Conservation (phyloP, 2,113 vertebrate species). For the Pao palembangensis region DNA sequence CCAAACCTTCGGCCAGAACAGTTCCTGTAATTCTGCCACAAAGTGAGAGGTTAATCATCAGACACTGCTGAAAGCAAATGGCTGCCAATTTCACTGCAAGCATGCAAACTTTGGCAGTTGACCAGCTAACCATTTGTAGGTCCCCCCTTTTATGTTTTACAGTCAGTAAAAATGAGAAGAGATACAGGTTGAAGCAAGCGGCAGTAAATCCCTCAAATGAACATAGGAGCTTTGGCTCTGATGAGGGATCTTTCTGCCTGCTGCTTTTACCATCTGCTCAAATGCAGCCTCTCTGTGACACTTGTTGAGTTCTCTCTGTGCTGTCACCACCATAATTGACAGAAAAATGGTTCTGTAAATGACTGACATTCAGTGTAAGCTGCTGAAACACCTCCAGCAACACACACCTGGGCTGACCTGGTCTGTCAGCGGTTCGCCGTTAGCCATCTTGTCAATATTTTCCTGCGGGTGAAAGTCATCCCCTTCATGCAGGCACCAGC, state of each 20-base stretch:
- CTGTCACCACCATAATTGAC: constrained; percentile 14
- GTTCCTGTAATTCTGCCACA: constrained; percentile 17
- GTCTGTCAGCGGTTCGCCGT: constrained; percentile 81
- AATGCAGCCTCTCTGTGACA: constrained; percentile 6
- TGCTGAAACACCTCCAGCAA: background rate
- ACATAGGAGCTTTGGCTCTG: too few species aligned
- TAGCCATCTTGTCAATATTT: constrained; percentile 83
- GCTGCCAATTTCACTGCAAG: constrained; percentile 17
- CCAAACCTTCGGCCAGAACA: constrained; percentile 19
- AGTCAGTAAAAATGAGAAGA: too few species aligned
- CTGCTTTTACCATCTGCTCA: constrained; percentile 14
- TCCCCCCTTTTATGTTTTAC: too few species aligned
- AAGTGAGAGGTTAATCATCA: too few species aligned
- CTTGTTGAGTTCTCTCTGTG: constrained; percentile 22
- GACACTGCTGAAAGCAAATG: too few species aligned
- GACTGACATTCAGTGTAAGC: constrained; percentile 8
- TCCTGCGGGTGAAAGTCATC: constrained; percentile 84
- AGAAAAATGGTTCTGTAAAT: background rate
- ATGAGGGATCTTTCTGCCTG: background rate
- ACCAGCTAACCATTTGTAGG: constrained; percentile 35
- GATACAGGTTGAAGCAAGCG: too few species aligned
- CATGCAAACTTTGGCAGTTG: constrained; percentile 19
- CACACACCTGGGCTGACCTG: constrained; percentile 71
- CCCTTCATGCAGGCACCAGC: constrained; percentile 86
- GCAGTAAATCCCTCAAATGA: too few species aligned